Evolutionary conservation across 2,888 invertebrate species (phyloP).

Genomic region (Euplexia lucipara): DNA sequence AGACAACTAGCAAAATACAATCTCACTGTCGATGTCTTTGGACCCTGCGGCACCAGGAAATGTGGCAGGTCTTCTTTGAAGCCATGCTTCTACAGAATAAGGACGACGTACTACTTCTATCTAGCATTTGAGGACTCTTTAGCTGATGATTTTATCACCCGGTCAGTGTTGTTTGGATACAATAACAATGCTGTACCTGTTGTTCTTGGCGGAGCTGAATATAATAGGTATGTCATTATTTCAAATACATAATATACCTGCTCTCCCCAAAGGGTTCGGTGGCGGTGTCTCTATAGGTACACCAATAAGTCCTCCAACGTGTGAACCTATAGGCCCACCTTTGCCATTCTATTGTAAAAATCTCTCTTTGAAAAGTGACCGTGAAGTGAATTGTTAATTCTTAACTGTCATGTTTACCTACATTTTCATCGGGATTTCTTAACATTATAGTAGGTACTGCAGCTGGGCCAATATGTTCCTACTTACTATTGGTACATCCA

Average conservation of each 20-base stretch:
- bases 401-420: too few relatives aligned
- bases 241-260: neutral
- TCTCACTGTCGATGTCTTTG: slow-evolving; percentile 88
- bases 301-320: too few relatives aligned
- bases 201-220: slow-evolving; percentile 92
- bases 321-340: too few relatives aligned
- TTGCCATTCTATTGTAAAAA: too few relatives aligned
- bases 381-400: too few relatives aligned
- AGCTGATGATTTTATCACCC: slow-evolving; percentile 85
- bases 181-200: slow-evolving; percentile 92
- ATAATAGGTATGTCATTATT: slow-evolving; percentile 77
- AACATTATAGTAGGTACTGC: too few relatives aligned
- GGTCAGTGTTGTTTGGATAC: slow-evolving; percentile 89
- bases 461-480: too few relatives aligned
- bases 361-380: too few relatives aligned
- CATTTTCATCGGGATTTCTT: too few relatives aligned
- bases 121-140: slow-evolving; percentile 94
- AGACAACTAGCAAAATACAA: slow-evolving; percentile 81
- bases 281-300: too few relatives aligned
- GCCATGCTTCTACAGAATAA: slow-evolving; percentile 81
- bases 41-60: slow-evolving; percentile 84
- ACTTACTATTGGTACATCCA: too few relatives aligned
- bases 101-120: slow-evolving; percentile 93
- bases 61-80: slow-evolving; percentile 76
- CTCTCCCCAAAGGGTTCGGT: neutral